Conservation (phyloP, 1,140 invertebrate genomes). For the Hirudo medicinalis region DNA sequence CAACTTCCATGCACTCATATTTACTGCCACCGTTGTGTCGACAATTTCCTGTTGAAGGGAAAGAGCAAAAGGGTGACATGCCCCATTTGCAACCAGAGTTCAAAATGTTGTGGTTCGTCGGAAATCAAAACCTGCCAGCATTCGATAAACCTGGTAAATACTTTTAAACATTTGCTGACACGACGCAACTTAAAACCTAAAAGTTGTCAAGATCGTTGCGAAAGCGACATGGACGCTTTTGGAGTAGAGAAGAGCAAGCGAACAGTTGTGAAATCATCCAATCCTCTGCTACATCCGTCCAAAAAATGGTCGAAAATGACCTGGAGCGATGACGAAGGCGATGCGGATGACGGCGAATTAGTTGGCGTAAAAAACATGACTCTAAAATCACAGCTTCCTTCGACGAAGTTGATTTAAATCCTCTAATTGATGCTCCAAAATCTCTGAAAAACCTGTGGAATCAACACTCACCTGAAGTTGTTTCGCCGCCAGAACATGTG, state of each 20-base stretch:
- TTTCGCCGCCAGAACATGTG: neutral
- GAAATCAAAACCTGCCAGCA: neutral
- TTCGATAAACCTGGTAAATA: neutral
- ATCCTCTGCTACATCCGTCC: neutral
- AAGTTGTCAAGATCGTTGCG: neutral
- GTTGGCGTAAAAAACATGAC: neutral
- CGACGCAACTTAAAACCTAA: neutral
- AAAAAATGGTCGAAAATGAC: neutral
- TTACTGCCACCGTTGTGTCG: neutral
- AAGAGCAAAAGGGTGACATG: neutral
- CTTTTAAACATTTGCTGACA: neutral
- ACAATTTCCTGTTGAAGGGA: neutral
- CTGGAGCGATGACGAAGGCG: neutral
- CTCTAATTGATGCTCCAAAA: too few species aligned
- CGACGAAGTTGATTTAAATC: too few species aligned
- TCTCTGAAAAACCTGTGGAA: too few species aligned
- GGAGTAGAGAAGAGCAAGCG: conserved; percentile 8
- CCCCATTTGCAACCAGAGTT: neutral
- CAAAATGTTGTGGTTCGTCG: neutral
- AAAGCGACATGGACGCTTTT: neutral
- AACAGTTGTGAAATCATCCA: conserved; percentile 7
- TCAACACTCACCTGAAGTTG: neutral
- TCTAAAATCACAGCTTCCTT: too few species aligned
- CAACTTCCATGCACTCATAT: neutral
- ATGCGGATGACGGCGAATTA: neutral